Evolutionary conservation across 2,113 vertebrate species (phyloP), one percentile per base, ranked within the genome.

Genomic region (Pelvicachromis taeniatus): DNA sequence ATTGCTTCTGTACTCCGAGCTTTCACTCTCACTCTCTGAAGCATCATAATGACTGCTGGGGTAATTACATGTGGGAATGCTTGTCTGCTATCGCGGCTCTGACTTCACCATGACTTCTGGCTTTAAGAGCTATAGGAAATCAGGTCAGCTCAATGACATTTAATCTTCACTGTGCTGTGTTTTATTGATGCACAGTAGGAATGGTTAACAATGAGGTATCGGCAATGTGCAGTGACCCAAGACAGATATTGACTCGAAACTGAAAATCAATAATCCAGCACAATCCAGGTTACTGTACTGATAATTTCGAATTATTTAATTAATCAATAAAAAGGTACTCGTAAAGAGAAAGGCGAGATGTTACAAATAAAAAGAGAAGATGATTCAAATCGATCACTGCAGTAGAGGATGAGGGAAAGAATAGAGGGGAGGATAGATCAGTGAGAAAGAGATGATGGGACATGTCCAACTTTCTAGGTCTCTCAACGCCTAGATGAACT

Each of bases 401-500:
- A 73, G 56, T 21, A 38, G n/a, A 77, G 29, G 9, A 33, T 48
- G 84, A 73, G 70, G 52, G 17, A 35, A 8, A 13, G 58, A 63
- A 2, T 9, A 58, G 31, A 42, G 5, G 83, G 42, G 26, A 23
- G 77, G 68, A 81, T 65, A 88, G 90, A 86, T 90, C 87, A 85
- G 40, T 83, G 84, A 75, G 23, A 86, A 42, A 70, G 78, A 88
- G 80, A 84, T 58, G 68, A 87, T 80, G 85, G 91, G 89, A 92
- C 84, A 58, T 89, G 88, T 94, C 90, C 87, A 93, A 88, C 92
- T 92, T 95, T 91, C 83, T 87, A 87, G 88, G 87, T 89, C 88
- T 88, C 88, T 93, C 85, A 90, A 90, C 77, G 86, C 95, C 94
- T 91, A 93, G 86, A 94, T 94, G 94, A 96, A 94, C 95, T 96